These are phyloP conservation scores for Heteromormyrus szaboi DNA, from an alignment of 2,797 vertebrate genomes.

Conservation along the genomic window DNA sequence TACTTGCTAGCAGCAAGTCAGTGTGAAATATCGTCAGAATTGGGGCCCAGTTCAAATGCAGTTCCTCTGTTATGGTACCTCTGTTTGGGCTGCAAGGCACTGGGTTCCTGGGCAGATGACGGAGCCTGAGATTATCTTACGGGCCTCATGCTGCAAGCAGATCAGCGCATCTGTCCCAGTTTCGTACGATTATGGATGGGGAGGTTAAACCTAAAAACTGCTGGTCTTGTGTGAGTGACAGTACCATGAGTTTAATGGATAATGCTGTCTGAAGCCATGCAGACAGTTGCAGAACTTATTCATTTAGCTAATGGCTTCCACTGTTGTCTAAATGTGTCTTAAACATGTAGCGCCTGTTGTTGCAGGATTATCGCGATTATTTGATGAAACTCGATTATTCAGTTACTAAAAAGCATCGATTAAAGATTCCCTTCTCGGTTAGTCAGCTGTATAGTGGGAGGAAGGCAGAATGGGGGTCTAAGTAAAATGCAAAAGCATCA, in stretches of 20 bases:
- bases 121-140: neutral
- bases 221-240: neutral
- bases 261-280: neutral
- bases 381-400: neutral
- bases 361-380: neutral
- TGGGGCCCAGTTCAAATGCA: neutral
- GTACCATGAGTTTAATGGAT: neutral
- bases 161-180: slow-evolving; percentile 1
- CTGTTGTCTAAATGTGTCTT: neutral
- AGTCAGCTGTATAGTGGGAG: neutral
- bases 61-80: neutral
- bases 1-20: neutral
- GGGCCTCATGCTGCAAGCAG: neutral
- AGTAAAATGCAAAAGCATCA: neutral
- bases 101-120: neutral
- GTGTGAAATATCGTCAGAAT: neutral
- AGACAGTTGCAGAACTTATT: neutral
- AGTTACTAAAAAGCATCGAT: neutral
- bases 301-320: neutral
- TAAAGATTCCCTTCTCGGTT: neutral
- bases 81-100: neutral
- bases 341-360: neutral
- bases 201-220: neutral
- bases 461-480: neutral
- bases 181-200: neutral